Evolutionary conservation across 2,797 vertebrate species (phyloP).

Genomic region (Mastacembelus armatus): DNA sequence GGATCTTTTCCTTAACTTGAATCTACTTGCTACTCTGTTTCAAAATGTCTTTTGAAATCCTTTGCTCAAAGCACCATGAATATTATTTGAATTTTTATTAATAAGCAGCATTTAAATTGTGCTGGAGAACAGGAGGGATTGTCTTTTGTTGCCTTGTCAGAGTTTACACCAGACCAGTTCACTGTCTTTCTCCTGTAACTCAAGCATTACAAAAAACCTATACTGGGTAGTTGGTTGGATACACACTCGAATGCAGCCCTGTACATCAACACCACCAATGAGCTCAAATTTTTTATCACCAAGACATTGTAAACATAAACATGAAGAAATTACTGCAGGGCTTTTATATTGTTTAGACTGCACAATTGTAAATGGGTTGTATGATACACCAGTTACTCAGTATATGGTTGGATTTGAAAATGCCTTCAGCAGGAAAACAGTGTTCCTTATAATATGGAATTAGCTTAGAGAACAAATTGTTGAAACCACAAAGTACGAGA

Average conservation of each 20-base stretch:
- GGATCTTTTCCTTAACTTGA: background rate
- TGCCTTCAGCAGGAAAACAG: constrained; percentile 64
- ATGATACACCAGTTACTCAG: constrained; percentile 13
- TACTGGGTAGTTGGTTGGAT: constrained; percentile 8
- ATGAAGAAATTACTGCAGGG: constrained; percentile 14
- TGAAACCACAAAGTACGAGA: constrained; percentile 34
- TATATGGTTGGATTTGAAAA: constrained; percentile 42
- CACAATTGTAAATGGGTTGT: constrained; percentile 16
- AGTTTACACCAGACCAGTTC: constrained; percentile 68
- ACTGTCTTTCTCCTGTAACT: constrained; percentile 54
- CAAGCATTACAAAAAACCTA: constrained; percentile 26
- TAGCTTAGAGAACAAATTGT: constrained; percentile 34
- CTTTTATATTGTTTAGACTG: constrained; percentile 1
- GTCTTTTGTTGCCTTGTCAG: constrained; percentile 62
- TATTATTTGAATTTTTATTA: constrained; percentile 56
- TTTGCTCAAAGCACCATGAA: constrained; percentile 34
- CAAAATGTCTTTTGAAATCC: constrained; percentile 17
- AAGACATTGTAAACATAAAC: background rate
- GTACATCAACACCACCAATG: constrained; percentile 3
- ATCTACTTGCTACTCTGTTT: constrained; percentile 19
- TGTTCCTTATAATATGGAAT: constrained; percentile 43
- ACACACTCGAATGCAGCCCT: background rate
- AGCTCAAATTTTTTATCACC: background rate
- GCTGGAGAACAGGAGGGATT: too few relatives aligned
- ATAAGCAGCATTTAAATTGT: too few relatives aligned